A percentile compares a stretch with the other conserved stretches of the same genome.
Conservation (phyloP, 2,888 invertebrate genomes). For the Pseudolycoriella hygida region DNA sequence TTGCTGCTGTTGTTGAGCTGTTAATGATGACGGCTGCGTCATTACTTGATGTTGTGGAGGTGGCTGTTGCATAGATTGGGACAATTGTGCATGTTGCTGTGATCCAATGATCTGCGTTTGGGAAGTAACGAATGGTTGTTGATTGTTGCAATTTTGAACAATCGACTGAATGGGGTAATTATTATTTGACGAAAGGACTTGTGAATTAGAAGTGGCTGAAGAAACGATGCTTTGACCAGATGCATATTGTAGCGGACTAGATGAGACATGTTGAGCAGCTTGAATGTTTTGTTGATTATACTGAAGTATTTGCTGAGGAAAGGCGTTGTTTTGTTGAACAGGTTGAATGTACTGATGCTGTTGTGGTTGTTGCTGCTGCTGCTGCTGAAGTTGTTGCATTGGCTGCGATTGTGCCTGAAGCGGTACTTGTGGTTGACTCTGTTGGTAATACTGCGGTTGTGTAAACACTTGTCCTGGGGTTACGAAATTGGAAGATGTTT, state of each 20-base stretch:
- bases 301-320: neutral
- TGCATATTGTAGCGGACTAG: no score
- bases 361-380: conserved; percentile 13
- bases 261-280: conserved; percentile 10
- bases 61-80: conserved; percentile 2
- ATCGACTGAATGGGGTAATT: no score
- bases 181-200: no score
- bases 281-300: conserved; percentile 4
- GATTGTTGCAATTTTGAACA: neutral
- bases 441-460: conserved; percentile 15
- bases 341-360: neutral
- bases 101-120: conserved; percentile 3
- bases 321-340: conserved; percentile 1
- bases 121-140: neutral
- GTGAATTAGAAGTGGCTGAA: no score
- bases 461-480: conserved; percentile 18
- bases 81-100: no score
- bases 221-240: no score
- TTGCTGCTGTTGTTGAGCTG: conserved; percentile 9
- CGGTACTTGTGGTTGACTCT: neutral
- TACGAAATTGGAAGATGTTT: conserved; percentile 8
- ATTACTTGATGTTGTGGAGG: conserved; percentile 11
- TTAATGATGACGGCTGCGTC: conserved; percentile 16
- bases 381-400: conserved; percentile 15
- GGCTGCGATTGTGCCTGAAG: conserved; percentile 24